Evolutionary conservation across 2,113 vertebrate species (phyloP), one percentile per base, ranked within the genome.

Genomic region (Coptodon rendalli): DNA sequence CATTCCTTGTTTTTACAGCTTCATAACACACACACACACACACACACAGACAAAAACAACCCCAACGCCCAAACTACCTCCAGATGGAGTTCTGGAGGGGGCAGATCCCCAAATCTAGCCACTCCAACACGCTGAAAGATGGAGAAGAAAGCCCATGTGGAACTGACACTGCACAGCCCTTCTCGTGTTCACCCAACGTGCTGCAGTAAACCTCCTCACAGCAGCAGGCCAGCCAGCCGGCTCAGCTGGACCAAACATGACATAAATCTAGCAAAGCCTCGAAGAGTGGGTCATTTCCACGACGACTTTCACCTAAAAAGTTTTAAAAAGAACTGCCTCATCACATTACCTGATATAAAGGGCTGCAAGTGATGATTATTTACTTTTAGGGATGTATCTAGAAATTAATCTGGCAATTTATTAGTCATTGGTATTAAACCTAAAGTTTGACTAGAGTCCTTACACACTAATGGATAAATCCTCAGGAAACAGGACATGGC

Each of bases 61-160:
- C 89, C 81, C 86, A 84, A 50, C 43, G 7, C 2, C 24, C 84
- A 95, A 96, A 96, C 91, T 90, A 91, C 59, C 80, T 95, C 94
- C 96, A 97, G 95, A 96, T 96, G 95, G 53, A 79, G 17, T 45
- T 66, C 29, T 48, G 57, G 8, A 48, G 24, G 78, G 83, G 92
- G 94, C 86, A 85, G 89, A 87, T 92, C 90, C 90, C 87, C 17
- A 45, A 48, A 6, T 86, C 56, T 86, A 89, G 86, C 91, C 92
- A 91, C 81, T 92, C 82, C 89, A 68, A 19, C 31, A 29, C 3
- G 27, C 48, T 5, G 11, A 12, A 80, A 59, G 19, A 8, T 54
- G 68, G 73, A 88, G 52, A 87, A 87, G 53, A 66, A 10, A 19
- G 17, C 71, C 76, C 68, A 86, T 50, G 86, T 88, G 76, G 78